Conservation (phyloP, 1,140 invertebrate genomes). For the Bombyx mori region ASM3026992v2 NC_085135.1:699001-699500, state of each 20-base stretch:
- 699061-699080: background rate
- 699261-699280: background rate
- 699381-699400: constrained; percentile 11
- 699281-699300: constrained; percentile 4
- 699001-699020: constrained; percentile 4
- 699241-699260: background rate
- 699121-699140: too few species aligned
- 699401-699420: constrained; percentile 9
- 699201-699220: constrained; percentile 9
- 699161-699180: too few species aligned
- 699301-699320: constrained; percentile 12
- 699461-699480: constrained; percentile 15
- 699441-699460: constrained; percentile 8
- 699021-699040: background rate
- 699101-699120: too few species aligned
- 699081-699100: too few species aligned
- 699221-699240: constrained; percentile 16
- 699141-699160: too few species aligned
- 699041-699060: background rate
- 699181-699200: background rate
- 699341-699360: constrained; percentile 7
- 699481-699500: too few species aligned
- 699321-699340: constrained; percentile 13
- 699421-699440: constrained; percentile 12
- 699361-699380: constrained; percentile 10